Conservation (phyloP, 2,797 vertebrate genomes). For the Centropyge bicolor region DNA sequence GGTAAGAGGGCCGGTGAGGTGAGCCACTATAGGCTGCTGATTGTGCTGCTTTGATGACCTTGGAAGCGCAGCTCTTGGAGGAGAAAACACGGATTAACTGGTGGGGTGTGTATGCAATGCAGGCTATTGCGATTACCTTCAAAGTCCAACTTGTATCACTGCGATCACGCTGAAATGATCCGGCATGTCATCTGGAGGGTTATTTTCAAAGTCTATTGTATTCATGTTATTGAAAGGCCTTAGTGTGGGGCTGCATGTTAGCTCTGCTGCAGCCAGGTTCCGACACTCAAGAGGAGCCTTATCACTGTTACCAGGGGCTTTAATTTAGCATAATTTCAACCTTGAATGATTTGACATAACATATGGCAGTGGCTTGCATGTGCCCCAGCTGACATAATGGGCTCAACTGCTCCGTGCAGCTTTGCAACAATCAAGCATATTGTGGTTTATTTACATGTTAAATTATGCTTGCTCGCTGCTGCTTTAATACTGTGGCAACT, state of each 20-base stretch:
- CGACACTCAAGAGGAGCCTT: conserved; percentile 10
- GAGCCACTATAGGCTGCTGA: conserved; percentile 55
- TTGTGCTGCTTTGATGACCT: conserved; percentile 84
- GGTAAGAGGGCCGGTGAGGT: conserved; percentile 44
- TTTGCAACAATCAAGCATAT: not conserved
- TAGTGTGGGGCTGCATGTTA: conserved; percentile 25
- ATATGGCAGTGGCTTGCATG: not conserved
- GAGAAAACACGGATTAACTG: conserved; percentile 82
- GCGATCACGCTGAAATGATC: conserved; percentile 32
- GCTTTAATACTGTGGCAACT: conserved; percentile 6
- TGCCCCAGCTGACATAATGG: conserved; percentile 9
- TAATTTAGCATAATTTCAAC: conserved; percentile 6
- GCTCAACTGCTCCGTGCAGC: not conserved
- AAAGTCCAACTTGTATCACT: conserved; percentile 41
- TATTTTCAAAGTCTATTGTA: conserved; percentile 34
- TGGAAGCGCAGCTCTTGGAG: conserved; percentile 83
- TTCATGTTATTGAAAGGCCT: conserved; percentile 51
- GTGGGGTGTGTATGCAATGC: conserved; percentile 65
- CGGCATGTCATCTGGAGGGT: conserved; percentile 28
- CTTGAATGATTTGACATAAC: conserved; percentile 17
- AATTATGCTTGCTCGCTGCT: conserved; percentile 2
- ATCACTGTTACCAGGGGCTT: not conserved
- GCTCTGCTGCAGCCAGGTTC: conserved; percentile 36
- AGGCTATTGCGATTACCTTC: conserved; percentile 49
- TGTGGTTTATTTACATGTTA: conserved; percentile 13